phyloP scores from a whole-genome alignment of 2,113 vertebrate species.

The Rhabdornis inornatus region DNA sequence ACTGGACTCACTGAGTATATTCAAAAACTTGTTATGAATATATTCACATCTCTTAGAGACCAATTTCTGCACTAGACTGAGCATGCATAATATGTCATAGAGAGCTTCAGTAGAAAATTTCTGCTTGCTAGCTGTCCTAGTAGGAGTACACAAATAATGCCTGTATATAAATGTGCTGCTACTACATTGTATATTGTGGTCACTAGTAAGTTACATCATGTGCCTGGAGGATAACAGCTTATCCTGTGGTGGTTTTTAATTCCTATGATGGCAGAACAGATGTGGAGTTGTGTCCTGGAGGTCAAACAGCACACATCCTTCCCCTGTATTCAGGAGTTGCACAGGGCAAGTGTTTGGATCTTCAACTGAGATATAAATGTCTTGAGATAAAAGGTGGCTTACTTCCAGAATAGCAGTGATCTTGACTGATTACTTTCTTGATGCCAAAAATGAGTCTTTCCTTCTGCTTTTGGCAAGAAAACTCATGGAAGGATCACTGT shows the following conservation, averaged over 20 bases:
- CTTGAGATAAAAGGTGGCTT: background rate
- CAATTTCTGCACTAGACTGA: background rate
- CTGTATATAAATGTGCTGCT: background rate
- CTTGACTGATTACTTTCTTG: background rate
- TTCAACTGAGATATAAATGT: background rate
- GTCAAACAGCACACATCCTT: background rate
- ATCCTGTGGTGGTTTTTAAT: background rate
- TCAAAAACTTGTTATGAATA: background rate
- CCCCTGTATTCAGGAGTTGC: background rate
- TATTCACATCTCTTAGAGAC: background rate
- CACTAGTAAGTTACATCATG: background rate
- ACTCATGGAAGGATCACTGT: background rate
- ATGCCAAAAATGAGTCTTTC: background rate
- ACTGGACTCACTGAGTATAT: background rate
- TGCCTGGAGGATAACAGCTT: background rate
- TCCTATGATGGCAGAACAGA: background rate
- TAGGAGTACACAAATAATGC: background rate
- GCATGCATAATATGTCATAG: background rate
- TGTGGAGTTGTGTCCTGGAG: background rate
- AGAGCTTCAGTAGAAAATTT: background rate
- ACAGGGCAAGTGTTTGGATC: background rate
- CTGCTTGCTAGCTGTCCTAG: background rate
- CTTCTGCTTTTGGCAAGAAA: background rate
- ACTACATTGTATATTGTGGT: background rate
- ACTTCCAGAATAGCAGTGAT: background rate